Evolutionary conservation across 92 coral and sea anemone genomes (phyloP).

Genomic region (Actinostola sp.): DNA sequence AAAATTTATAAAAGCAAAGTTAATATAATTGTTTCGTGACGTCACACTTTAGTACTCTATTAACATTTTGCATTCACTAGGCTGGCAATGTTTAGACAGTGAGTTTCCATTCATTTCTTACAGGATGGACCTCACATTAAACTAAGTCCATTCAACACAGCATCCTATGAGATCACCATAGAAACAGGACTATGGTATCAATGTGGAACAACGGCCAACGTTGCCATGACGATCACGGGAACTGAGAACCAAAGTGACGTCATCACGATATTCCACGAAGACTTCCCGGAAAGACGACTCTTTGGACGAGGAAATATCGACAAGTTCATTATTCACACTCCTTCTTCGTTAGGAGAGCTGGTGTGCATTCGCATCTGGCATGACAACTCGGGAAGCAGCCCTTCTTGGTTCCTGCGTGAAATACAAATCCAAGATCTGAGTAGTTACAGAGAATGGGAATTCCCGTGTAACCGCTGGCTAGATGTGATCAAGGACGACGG

Average conservation of each 20-base stretch:
- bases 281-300: conserved; percentile 20
- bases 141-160: background rate
- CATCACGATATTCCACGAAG: conserved; percentile 23
- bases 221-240: conserved; percentile 58
- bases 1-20: too few species aligned
- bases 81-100: background rate
- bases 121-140: conserved; percentile 31
- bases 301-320: conserved; percentile 64
- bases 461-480: conserved; percentile 63
- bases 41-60: too few species aligned
- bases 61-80: too few species aligned
- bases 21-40: too few species aligned
- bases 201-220: conserved; percentile 70
- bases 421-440: conserved; percentile 7
- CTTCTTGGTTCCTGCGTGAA: conserved; percentile 52
- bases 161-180: conserved; percentile 59
- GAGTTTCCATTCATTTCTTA: background rate
- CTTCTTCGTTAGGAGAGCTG: conserved; percentile 42
- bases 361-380: conserved; percentile 50
- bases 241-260: conserved; percentile 50
- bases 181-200: conserved; percentile 63
- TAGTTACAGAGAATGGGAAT: conserved; percentile 20
- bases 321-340: conserved; percentile 38
- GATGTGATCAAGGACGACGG: conserved; percentile 59
- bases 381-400: conserved; percentile 57